Percentiles rank a stretch among this genome's conserved stretches.
phyloP scores from a whole-genome alignment of 1,140 invertebrate genomes.

The Arctopsyche grandis region DNA sequence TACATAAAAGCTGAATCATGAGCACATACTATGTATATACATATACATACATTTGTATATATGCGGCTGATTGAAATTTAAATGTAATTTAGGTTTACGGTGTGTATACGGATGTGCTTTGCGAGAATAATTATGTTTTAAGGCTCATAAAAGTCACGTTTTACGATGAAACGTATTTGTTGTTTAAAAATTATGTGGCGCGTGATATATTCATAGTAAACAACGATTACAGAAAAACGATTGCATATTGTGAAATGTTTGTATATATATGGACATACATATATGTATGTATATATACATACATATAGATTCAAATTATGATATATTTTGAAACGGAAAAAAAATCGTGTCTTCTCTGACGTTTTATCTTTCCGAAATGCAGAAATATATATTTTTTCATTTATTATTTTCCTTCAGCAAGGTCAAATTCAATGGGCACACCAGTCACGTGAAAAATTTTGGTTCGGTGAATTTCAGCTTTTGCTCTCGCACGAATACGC shows the following conservation, averaged over 20 bases:
- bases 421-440: not conserved
- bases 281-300: too few relatives aligned
- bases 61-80: conserved; percentile 28
- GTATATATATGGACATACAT: not conserved
- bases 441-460: conserved; percentile 33
- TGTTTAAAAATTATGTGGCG: not conserved
- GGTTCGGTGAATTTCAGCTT: conserved; percentile 27
- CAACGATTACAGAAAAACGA: not conserved
- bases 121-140: conserved; percentile 30
- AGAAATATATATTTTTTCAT: not conserved
- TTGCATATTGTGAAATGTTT: not conserved
- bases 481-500: conserved; percentile 11
- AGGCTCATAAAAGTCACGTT: conserved; percentile 14
- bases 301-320: too few relatives aligned
- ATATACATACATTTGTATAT: not conserved
- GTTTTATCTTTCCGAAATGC: not conserved
- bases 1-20: too few relatives aligned
- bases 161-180: not conserved
- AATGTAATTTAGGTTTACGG: conserved; percentile 24
- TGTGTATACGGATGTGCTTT: conserved; percentile 23
- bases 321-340: not conserved
- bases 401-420: conserved; percentile 2
- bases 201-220: too few relatives aligned
- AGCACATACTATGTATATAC: not conserved
- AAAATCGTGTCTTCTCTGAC: not conserved